Percentiles rank a stretch among this genome's conserved stretches.
Conservation (phyloP, 1,140 invertebrate genomes). For the Epicauta chinensis region DNA sequence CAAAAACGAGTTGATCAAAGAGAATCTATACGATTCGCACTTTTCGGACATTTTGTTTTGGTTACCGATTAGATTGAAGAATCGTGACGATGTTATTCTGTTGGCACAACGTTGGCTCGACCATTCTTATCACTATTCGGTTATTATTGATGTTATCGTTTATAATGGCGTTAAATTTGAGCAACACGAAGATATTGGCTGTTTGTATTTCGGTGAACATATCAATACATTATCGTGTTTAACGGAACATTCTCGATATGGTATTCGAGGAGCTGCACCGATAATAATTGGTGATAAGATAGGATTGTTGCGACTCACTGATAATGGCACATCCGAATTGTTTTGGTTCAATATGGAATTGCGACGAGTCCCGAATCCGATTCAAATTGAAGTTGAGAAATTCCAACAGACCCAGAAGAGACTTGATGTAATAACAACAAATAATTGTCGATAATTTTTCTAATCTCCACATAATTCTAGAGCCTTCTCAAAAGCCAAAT, state of each 20-base stretch:
- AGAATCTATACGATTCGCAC: conserved; percentile 27
- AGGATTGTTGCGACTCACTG: conserved; percentile 38
- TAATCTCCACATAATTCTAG: too few relatives aligned
- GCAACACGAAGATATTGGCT: conserved; percentile 43
- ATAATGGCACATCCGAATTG: conserved; percentile 18
- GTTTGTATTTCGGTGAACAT: conserved; percentile 35
- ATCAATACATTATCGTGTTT: conserved; percentile 40
- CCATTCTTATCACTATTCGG: conserved; percentile 41
- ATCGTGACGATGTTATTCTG: conserved; percentile 46
- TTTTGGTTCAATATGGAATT: conserved; percentile 24
- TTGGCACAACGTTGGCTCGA: conserved; percentile 46
- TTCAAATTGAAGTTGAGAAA: conserved; percentile 15
- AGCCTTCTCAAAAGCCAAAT: too few relatives aligned
- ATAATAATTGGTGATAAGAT: conserved; percentile 34
- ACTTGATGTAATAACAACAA: conserved; percentile 30
- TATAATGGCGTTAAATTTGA: conserved; percentile 47
- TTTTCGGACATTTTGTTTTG: conserved; percentile 35
- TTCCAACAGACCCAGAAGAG: conserved; percentile 38
- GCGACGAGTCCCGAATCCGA: conserved; percentile 21
- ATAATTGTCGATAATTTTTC: not conserved
- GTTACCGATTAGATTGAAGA: conserved; percentile 43
- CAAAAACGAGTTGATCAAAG: conserved; percentile 36
- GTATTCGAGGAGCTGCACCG: conserved; percentile 34
- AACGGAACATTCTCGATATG: conserved; percentile 32
- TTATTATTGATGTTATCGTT: conserved; percentile 44